Evolutionary conservation across 1,140 invertebrate species (phyloP).

Genomic region (Drosophila oshimai): DNA sequence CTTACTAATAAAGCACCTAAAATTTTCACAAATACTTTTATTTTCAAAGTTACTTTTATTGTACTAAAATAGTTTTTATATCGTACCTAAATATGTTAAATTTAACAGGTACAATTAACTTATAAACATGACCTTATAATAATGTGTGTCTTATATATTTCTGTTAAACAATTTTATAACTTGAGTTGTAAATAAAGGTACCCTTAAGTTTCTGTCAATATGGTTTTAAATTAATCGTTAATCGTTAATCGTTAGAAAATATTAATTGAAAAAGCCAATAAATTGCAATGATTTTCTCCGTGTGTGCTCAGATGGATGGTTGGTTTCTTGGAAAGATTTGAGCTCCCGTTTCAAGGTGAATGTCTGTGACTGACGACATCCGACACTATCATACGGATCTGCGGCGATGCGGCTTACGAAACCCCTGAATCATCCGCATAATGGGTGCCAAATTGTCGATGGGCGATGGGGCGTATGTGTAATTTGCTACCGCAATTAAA

Average conservation of each 20-base stretch:
- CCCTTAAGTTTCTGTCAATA: too few species aligned
- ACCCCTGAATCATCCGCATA: constrained; percentile 67
- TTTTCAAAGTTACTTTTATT: too few species aligned
- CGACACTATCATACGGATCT: constrained; percentile 60
- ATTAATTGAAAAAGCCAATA: not conserved
- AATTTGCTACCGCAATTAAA: constrained; percentile 67
- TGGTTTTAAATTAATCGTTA: too few species aligned
- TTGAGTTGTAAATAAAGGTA: too few species aligned
- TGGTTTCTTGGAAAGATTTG: constrained; percentile 17
- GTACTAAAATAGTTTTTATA: too few species aligned
- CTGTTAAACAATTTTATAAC: too few species aligned
- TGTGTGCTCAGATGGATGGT: constrained; percentile 25
- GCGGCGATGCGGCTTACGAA: constrained; percentile 53
- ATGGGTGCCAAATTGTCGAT: constrained; percentile 40
- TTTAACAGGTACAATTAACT: too few species aligned
- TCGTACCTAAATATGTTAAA: too few species aligned
- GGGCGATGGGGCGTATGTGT: constrained; percentile 63
- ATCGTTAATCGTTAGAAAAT: not conserved
- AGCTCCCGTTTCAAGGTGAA: constrained; percentile 72
- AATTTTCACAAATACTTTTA: too few species aligned
- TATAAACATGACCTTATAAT: too few species aligned
- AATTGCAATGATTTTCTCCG: not conserved
- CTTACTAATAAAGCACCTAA: too few species aligned
- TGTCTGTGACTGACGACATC: constrained; percentile 48
- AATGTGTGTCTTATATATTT: too few species aligned